These are phyloP conservation scores for Amphiura filiformis DNA, from an alignment of 35 echinoderm and acorn worm genomes.

Conservation along the genomic window DNA sequence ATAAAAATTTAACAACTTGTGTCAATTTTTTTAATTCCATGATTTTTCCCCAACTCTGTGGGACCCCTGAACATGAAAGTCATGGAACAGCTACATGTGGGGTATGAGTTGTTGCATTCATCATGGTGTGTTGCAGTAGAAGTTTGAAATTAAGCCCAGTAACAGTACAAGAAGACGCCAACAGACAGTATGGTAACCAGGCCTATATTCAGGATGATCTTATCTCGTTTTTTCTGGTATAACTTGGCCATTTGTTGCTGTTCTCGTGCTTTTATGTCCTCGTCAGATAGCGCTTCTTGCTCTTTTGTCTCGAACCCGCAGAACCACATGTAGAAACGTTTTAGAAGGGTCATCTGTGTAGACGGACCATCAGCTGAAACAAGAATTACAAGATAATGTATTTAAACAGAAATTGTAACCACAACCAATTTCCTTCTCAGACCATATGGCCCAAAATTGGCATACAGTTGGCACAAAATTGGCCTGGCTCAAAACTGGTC, in stretches of 20 bases:
- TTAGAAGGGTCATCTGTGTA: background rate
- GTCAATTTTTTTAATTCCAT: no score
- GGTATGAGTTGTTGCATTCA: no score
- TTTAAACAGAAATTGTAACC: no score
- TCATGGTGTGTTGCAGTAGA: no score
- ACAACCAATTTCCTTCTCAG: background rate
- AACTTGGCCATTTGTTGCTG: constrained; percentile 53
- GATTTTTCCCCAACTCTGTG: no score
- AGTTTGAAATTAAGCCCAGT: no score
- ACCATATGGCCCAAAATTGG: no score
- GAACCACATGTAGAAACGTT: constrained; percentile 78
- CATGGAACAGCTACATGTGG: no score
- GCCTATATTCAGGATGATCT: constrained; percentile 59
- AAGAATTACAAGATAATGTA: background rate
- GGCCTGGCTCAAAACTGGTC: background rate
- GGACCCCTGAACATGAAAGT: no score
- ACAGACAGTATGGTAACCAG: constrained; percentile 51
- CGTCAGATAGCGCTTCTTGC: constrained; percentile 15
- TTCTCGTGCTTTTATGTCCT: constrained; percentile 20
- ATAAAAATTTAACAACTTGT: no score
- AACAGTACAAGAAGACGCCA: constrained; percentile 69
- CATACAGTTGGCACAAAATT: background rate
- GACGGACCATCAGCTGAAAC: background rate
- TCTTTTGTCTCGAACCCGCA: constrained; percentile 72
- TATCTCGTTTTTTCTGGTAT: constrained; percentile 51